phyloP scores from a whole-genome alignment of 2,888 invertebrate species.

The Sialis fuliginosa region DNA sequence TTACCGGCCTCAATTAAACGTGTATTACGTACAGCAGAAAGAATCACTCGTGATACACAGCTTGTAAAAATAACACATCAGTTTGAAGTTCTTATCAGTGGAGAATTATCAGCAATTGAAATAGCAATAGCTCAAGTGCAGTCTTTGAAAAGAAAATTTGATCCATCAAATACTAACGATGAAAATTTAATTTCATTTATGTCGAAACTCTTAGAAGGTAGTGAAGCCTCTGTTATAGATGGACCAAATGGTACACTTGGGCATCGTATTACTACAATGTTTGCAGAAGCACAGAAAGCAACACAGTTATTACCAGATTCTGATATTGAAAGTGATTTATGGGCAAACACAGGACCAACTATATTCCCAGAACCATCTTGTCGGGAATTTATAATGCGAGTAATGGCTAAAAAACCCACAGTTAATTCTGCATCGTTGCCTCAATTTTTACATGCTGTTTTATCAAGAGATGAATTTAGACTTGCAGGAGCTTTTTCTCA shows the following conservation, averaged over 20 bases:
- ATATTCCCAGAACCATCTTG: slow-evolving; percentile 36
- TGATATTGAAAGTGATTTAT: slow-evolving; percentile 13
- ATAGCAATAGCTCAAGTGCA: slow-evolving; percentile 31
- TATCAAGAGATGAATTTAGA: slow-evolving; percentile 48
- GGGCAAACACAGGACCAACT: slow-evolving; percentile 17
- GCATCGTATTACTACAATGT: slow-evolving; percentile 34
- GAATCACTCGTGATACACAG: slow-evolving; percentile 22
- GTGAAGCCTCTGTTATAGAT: slow-evolving; percentile 39
- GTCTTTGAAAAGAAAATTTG: slow-evolving; percentile 34
- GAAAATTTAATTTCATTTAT: slow-evolving; percentile 26
- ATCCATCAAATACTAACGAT: slow-evolving; percentile 19
- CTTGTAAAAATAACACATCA: slow-evolving; percentile 15
- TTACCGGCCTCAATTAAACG: slow-evolving; percentile 20
- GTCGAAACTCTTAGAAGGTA: slow-evolving; percentile 31
- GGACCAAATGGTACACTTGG: slow-evolving; percentile 36
- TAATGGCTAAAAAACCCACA: slow-evolving; percentile 37
- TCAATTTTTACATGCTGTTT: slow-evolving; percentile 49
- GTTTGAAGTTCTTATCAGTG: slow-evolving; percentile 19
- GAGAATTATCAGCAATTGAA: slow-evolving; percentile 31
- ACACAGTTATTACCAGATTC: slow-evolving; percentile 15
- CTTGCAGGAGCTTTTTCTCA: slow-evolving; percentile 65
- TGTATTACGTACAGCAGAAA: slow-evolving; percentile 19
- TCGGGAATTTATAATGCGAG: slow-evolving; percentile 47
- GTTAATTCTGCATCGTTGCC: slow-evolving; percentile 39
- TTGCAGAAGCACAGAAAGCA: slow-evolving; percentile 32